These are phyloP conservation scores for Aegithalos caudatus DNA, from an alignment of 2,113 vertebrate species.

Conservation along the genomic window DNA sequence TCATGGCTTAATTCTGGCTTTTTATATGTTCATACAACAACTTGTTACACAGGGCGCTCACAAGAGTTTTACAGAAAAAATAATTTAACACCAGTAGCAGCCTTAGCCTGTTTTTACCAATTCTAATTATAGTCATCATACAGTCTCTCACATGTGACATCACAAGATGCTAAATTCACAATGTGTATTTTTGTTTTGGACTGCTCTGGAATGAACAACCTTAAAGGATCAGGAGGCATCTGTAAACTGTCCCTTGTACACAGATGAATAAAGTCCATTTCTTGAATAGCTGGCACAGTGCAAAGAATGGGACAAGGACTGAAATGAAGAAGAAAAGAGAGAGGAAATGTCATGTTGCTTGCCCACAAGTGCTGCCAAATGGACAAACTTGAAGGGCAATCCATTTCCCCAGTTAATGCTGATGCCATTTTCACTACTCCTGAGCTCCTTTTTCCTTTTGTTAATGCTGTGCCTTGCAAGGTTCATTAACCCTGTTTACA, in stretches of 20 bases:
- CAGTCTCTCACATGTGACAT: not conserved
- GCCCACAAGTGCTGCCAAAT: conserved; percentile 17
- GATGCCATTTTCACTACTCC: not conserved
- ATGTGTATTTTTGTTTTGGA: not conserved
- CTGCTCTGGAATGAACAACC: not conserved
- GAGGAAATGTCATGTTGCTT: not conserved
- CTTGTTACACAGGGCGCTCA: not conserved
- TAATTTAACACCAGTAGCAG: not conserved
- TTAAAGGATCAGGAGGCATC: not conserved
- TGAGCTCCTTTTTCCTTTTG: not conserved
- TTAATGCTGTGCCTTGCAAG: conserved; percentile 43
- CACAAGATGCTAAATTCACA: not conserved
- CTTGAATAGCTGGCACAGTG: not conserved
- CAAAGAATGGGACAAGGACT: not conserved
- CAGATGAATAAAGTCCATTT: not conserved
- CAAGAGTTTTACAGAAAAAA: not conserved
- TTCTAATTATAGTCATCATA: not conserved
- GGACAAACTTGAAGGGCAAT: conserved; percentile 1
- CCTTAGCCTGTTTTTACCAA: not conserved
- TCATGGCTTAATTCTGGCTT: not conserved
- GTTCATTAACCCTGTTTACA: conserved; percentile 54
- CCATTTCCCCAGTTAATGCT: not conserved
- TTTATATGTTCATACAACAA: not conserved
- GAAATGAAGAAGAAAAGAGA: not conserved
- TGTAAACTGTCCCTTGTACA: not conserved